Evolutionary conservation across 2,113 vertebrate genomes (phyloP).

Genomic region (Myanophis thanlyinensis): DNA sequence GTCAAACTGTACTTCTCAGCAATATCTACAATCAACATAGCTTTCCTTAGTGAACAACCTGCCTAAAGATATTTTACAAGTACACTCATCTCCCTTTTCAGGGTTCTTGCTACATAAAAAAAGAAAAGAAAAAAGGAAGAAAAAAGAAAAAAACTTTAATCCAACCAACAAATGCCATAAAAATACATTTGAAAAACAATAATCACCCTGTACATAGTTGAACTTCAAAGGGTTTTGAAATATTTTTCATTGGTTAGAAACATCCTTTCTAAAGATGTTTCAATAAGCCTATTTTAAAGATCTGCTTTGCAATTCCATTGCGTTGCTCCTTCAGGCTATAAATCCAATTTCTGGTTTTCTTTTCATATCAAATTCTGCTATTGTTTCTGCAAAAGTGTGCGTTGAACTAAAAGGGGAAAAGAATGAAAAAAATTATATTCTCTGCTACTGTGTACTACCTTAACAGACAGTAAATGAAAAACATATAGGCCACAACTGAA

Average conservation of each 20-base stretch:
- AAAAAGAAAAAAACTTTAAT: constrained; percentile 38
- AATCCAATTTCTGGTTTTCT: constrained; percentile 49
- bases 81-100: not conserved
- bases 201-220: constrained; percentile 11
- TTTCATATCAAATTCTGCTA: constrained; percentile 18
- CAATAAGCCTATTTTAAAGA: constrained; percentile 27
- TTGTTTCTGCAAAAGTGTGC: constrained; percentile 61
- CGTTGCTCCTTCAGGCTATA: constrained; percentile 30
- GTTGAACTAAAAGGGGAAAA: constrained; percentile 53
- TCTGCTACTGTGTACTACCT: not conserved
- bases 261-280: constrained; percentile 23
- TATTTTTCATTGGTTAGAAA: constrained; percentile 31
- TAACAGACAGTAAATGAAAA: not conserved
- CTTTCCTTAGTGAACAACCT: not conserved
- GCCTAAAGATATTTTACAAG: not conserved
- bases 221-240: constrained; percentile 46
- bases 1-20: not conserved
- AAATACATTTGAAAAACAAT: constrained; percentile 42
- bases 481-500: not conserved
- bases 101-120: constrained; percentile 18
- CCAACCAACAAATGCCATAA: constrained; percentile 42
- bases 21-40: not conserved
- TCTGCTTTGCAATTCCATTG: constrained; percentile 12
- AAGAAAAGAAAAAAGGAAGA: not conserved
- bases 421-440: not conserved